These are phyloP conservation scores for Pipistrellus pipistrellus DNA, from an alignment of 2,797 vertebrate genomes.

Conservation along the genomic window DNA sequence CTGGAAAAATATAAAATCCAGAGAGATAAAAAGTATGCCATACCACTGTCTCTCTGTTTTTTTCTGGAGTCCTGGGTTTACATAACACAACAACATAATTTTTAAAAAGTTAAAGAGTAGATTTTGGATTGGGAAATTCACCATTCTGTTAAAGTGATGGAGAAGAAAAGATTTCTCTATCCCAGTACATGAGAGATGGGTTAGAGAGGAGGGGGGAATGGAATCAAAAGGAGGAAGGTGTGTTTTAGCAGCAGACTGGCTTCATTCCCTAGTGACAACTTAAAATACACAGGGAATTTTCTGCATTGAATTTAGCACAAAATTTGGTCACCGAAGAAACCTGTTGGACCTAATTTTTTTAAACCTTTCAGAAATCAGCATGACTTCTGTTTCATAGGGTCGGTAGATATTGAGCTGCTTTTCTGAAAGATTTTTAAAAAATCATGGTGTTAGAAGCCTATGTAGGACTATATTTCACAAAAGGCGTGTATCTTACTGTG, in stretches of 20 bases:
- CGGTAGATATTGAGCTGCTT: neutral
- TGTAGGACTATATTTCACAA: constrained; percentile 33
- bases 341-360: neutral
- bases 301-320: neutral
- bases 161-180: neutral
- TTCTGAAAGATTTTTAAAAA: constrained; percentile 40
- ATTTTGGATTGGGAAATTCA: neutral
- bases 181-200: fast-evolving
- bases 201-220: fast-evolving
- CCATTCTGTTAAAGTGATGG: neutral
- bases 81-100: neutral
- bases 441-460: neutral
- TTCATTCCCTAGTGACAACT: neutral
- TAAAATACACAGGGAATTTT: neutral
- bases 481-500: constrained; percentile 9
- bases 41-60: neutral
- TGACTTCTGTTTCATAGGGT: constrained; percentile 35
- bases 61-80: neutral
- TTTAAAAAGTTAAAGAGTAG: constrained; percentile 40
- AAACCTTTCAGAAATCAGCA: constrained; percentile 54
- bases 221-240: no score
- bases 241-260: neutral
- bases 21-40: neutral
- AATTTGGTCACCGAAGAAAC: constrained; percentile 45
- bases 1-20: neutral